Evolutionary conservation across 2,113 vertebrate species (phyloP).

Genomic region (Antechinus flavipes): DNA sequence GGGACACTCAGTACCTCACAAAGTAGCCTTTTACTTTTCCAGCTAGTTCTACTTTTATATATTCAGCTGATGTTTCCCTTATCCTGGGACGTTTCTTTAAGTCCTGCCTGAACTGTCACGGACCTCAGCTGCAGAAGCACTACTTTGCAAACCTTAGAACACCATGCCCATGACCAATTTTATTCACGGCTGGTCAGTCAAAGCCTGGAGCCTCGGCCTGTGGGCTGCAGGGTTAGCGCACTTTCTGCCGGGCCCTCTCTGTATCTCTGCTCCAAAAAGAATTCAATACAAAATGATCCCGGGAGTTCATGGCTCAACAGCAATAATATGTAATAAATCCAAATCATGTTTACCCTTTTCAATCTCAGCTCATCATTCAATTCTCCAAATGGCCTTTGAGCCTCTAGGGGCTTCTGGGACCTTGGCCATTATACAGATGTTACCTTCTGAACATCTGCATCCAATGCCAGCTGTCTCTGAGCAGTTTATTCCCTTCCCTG

Average conservation of each 20-base stretch:
- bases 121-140: not conserved
- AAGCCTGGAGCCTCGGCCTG: not conserved
- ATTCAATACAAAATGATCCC: not conserved
- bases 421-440: not conserved
- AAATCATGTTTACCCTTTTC: constrained; percentile 28
- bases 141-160: not conserved
- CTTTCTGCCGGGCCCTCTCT: not conserved
- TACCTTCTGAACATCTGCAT: constrained; percentile 31
- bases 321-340: constrained; percentile 29
- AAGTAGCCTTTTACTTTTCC: not conserved
- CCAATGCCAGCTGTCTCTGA: not conserved
- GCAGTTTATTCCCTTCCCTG: constrained; percentile 38
- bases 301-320: constrained; percentile 21
- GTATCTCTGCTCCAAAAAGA: not conserved
- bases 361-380: constrained; percentile 29
- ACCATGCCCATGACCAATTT: not conserved
- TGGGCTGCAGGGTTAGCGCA: not conserved
- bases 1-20: not conserved
- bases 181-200: not conserved
- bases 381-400: constrained; percentile 12
- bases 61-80: not conserved
- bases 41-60: not conserved
- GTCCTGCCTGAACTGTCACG: not conserved
- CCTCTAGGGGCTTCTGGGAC: not conserved
- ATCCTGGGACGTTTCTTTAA: not conserved